Conservation (phyloP, 2,888 invertebrate genomes). For the Mythimna pallens region DNA sequence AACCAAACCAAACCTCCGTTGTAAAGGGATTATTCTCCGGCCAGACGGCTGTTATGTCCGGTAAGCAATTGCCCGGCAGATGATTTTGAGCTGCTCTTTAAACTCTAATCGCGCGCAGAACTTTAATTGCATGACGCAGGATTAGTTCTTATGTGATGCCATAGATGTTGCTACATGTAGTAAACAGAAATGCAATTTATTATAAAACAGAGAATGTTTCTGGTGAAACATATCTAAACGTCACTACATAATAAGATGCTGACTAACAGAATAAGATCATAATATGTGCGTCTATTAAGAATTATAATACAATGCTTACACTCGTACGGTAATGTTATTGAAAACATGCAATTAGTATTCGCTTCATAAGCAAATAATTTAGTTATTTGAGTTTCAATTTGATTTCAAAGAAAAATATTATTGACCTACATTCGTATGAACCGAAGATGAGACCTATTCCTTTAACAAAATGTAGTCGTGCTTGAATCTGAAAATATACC, state of each 20-base stretch:
- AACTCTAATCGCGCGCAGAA: no score
- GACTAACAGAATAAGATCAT: constrained; percentile 12
- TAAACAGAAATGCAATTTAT: neutral
- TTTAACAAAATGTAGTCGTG: neutral
- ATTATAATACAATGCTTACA: constrained; percentile 12
- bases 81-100: no score
- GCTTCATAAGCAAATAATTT: constrained; percentile 38
- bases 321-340: constrained; percentile 24
- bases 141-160: no score
- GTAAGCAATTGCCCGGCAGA: no score
- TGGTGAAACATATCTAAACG: neutral
- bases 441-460: neutral
- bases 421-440: neutral
- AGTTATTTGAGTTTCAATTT: constrained; percentile 2
- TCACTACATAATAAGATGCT: neutral
- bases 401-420: constrained; percentile 20
- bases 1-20: no score
- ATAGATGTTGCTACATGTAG: neutral
- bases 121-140: no score
- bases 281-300: neutral
- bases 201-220: neutral
- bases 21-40: no score
- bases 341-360: constrained; percentile 16
- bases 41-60: no score
- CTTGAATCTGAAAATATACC: no score